Percentiles rank a stretch among this genome's conserved stretches.
Conservation (phyloP, 2,113 vertebrate species). For the Aramus guarauna region DNA sequence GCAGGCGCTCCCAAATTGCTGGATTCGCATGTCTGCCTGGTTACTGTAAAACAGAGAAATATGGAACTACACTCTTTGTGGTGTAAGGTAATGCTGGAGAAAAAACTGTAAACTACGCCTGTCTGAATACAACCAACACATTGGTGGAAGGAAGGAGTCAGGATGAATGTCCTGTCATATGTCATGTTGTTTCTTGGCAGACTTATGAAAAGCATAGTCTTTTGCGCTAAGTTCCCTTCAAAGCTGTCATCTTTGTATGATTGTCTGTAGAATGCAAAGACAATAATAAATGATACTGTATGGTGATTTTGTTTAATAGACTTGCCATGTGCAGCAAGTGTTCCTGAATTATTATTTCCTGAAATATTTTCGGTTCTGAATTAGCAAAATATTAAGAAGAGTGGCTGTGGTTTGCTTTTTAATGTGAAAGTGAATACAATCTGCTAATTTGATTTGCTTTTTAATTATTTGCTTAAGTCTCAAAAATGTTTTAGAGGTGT, state of each 20-base stretch:
- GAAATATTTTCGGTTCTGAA: background rate
- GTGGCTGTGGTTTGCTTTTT: background rate
- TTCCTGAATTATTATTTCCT: background rate
- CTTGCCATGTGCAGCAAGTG: background rate
- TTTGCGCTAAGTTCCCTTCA: background rate
- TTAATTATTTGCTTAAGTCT: background rate
- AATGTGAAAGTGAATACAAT: background rate
- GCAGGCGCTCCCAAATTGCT: accelerated
- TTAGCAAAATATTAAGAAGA: background rate
- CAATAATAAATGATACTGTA: background rate
- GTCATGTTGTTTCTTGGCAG: background rate
- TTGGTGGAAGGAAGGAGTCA: background rate
- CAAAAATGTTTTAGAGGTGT: background rate
- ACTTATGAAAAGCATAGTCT: background rate
- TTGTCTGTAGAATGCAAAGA: background rate
- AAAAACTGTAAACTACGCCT: background rate
- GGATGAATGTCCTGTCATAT: background rate
- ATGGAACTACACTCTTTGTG: background rate
- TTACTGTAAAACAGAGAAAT: background rate
- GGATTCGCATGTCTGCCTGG: background rate
- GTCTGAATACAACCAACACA: background rate
- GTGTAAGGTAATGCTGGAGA: background rate
- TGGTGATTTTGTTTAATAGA: constrained; percentile 23
- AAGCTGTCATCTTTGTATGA: background rate
- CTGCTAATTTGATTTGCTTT: background rate